Evolutionary conservation across 2,888 invertebrate species (phyloP).

Genomic region (Nemurella pictetii): DNA sequence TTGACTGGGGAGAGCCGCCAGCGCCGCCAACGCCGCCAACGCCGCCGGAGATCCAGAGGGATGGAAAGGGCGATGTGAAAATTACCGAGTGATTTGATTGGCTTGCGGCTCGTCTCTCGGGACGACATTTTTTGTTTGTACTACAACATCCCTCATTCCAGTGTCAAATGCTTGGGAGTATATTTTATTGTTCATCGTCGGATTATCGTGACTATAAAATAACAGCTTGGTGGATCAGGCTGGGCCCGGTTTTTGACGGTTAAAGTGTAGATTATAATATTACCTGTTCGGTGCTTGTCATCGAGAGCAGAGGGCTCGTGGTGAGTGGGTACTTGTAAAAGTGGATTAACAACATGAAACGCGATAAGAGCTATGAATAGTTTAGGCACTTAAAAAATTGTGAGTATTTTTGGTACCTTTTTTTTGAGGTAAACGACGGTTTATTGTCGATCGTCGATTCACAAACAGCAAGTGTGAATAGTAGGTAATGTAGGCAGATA

Average conservation of each 20-base stretch:
- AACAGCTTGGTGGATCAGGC: not conserved
- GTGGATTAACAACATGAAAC: not conserved
- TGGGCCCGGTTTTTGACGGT: not conserved
- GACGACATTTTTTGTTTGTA: not conserved
- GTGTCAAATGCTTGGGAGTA: constrained; percentile 18
- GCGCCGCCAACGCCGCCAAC: not conserved
- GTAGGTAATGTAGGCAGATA: too few relatives aligned
- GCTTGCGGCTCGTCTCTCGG: constrained; percentile 1
- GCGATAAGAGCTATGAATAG: not conserved
- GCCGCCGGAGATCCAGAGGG: not conserved
- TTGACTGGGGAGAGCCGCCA: not conserved
- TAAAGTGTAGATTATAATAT: not conserved
- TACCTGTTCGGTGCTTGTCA: not conserved
- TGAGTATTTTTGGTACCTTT: not conserved
- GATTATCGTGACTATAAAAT: not conserved
- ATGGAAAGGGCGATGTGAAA: constrained; percentile 17
- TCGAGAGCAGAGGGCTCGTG: too few relatives aligned
- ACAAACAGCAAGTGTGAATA: not conserved
- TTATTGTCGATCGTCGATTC: not conserved
- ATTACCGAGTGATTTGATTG: constrained; percentile 31
- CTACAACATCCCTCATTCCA: constrained; percentile 28
- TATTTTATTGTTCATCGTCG: constrained; percentile 27
- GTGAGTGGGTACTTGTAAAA: not conserved
- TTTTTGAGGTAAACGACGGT: not conserved
- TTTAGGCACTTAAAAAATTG: not conserved